Percentiles rank a stretch among this genome's conserved stretches.
phyloP scores from a whole-genome alignment of 2,888 invertebrate species.

The Chrysolina oricalcia region DNA sequence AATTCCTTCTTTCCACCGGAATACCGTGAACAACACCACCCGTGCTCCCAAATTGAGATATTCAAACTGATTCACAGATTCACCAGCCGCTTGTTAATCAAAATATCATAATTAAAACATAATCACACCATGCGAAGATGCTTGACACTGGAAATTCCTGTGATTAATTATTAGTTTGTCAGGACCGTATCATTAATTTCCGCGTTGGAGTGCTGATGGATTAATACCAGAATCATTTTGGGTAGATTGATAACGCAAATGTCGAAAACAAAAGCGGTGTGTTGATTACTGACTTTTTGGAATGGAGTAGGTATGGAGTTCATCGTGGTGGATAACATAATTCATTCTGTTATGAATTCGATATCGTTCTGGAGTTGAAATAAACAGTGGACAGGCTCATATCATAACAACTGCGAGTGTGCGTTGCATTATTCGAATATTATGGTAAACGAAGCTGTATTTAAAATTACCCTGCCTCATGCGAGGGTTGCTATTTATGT shows the following conservation, averaged over 20 bases:
- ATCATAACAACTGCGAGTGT: too few species aligned
- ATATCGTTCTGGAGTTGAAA: constrained; percentile 28
- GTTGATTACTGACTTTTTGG: constrained; percentile 28
- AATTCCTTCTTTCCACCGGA: not conserved
- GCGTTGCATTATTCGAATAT: too few species aligned
- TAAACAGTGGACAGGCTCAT: not conserved
- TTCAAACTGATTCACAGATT: constrained; percentile 34
- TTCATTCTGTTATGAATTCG: constrained; percentile 6
- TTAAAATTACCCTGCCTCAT: too few species aligned
- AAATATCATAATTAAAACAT: constrained; percentile 65
- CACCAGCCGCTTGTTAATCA: constrained; percentile 57
- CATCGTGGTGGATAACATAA: not conserved
- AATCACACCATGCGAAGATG: constrained; percentile 58
- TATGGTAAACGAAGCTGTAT: too few species aligned
- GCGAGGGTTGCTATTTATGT: too few species aligned
- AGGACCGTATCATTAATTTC: constrained; percentile 52
- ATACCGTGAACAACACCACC: not conserved
- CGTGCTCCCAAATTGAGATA: constrained; percentile 21
- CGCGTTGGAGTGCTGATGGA: constrained; percentile 46
- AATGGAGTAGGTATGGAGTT: constrained; percentile 14
- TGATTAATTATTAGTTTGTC: constrained; percentile 63
- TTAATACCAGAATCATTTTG: constrained; percentile 41
- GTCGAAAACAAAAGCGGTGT: constrained; percentile 39
- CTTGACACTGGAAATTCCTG: constrained; percentile 54
- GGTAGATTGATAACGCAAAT: constrained; percentile 41